Percentiles rank a stretch among this genome's conserved stretches.
These are phyloP conservation scores for Torymus texanus DNA, from an alignment of 2,888 invertebrate genomes.

Conservation along the genomic window DNA sequence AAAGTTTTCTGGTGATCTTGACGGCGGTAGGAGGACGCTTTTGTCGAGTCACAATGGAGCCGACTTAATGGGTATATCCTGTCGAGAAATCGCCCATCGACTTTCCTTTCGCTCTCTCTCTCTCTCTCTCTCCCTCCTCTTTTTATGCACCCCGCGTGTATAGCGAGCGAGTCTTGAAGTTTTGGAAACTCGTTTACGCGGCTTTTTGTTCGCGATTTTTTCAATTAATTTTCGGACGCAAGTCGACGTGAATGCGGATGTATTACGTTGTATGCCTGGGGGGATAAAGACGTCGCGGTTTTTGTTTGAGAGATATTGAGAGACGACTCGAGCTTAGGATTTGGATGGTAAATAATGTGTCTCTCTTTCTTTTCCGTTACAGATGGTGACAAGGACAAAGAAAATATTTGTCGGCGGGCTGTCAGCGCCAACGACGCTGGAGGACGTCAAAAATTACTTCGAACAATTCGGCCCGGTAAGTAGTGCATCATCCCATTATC, in stretches of 20 bases:
- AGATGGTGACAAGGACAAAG: conserved; percentile 99
- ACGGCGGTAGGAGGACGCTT: conserved; percentile 44
- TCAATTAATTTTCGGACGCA: conserved; percentile 12
- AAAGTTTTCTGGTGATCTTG: conserved; percentile 59
- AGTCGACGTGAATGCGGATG: too few species aligned
- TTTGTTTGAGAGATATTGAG: too few species aligned
- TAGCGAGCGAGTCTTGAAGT: conserved; percentile 3
- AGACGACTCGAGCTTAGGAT: too few species aligned
- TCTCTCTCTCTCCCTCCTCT: conserved; percentile 5
- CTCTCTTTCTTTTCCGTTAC: conserved; percentile 75
- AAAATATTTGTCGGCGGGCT: conserved; percentile 99
- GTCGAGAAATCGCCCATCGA: conserved; percentile 57
- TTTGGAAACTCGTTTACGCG: conserved; percentile 26
- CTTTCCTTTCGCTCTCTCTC: conserved; percentile 12
- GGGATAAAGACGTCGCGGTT: too few species aligned
- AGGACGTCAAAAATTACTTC: conserved; percentile 99
- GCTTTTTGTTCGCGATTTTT: conserved; percentile 32
- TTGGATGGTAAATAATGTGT: too few species aligned
- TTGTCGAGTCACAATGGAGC: conserved; percentile 59
- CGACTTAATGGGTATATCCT: conserved; percentile 60
- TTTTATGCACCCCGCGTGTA: neutral
- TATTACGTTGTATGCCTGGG: too few species aligned
- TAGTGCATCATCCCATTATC: conserved; percentile 61
- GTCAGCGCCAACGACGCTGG: conserved; percentile 99
- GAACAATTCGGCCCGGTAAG: conserved; percentile 99